Conservation (phyloP, 2,888 invertebrate species). For the Euproctis similis region DNA sequence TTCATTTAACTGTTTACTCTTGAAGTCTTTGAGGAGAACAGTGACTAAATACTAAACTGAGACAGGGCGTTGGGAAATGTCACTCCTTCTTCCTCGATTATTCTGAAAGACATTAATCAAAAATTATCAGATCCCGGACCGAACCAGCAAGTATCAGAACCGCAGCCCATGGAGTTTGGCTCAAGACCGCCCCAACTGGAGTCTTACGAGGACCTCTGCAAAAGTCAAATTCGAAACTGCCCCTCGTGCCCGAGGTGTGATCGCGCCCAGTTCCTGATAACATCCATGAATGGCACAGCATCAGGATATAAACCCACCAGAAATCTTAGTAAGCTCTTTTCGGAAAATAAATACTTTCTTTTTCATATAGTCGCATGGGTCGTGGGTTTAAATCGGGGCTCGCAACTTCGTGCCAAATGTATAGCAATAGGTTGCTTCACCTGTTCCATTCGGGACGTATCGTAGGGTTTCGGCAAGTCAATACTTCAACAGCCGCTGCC, state of each 20-base stretch:
- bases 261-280: slow-evolving; percentile 53
- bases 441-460: too few relatives aligned
- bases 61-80: background rate
- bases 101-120: too few relatives aligned
- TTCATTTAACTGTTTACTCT: too few relatives aligned
- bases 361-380: too few relatives aligned
- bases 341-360: too few relatives aligned
- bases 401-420: too few relatives aligned
- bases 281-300: slow-evolving; percentile 72
- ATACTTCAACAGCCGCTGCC: too few relatives aligned
- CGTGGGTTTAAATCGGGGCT: too few relatives aligned
- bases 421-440: too few relatives aligned
- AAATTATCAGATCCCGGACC: slow-evolving; percentile 42
- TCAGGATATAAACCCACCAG: slow-evolving; percentile 61
- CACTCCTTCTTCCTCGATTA: too few relatives aligned
- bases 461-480: too few relatives aligned
- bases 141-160: slow-evolving; percentile 36
- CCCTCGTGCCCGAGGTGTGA: slow-evolving; percentile 65
- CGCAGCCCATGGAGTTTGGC: slow-evolving; percentile 59
- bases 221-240: slow-evolving; percentile 60
- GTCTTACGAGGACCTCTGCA: slow-evolving; percentile 65
- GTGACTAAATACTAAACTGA: background rate
- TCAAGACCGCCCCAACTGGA: slow-evolving; percentile 54
- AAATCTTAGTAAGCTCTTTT: slow-evolving; percentile 49
- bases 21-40: background rate